Conservation (phyloP, 2,797 vertebrate genomes). For the Aulostomus chinensis region DNA sequence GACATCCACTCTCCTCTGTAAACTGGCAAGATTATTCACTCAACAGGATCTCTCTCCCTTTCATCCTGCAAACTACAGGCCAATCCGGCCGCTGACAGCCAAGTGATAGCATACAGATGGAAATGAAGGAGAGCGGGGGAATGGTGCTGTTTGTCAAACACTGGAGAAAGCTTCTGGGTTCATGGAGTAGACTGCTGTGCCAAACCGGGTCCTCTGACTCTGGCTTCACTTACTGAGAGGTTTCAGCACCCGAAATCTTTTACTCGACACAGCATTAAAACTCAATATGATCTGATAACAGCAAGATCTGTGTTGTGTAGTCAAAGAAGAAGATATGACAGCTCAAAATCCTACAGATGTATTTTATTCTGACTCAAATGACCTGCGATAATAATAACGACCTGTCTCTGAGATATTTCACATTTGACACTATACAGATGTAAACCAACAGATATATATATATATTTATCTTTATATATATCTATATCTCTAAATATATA, state of each 20-base stretch:
- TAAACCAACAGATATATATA: too few relatives aligned
- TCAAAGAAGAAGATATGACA: too few relatives aligned
- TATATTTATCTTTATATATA: neutral
- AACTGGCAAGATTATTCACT: conserved; percentile 85
- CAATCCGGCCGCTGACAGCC: conserved; percentile 80
- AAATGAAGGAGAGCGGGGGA: conserved; percentile 72
- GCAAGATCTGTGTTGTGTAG: too few relatives aligned
- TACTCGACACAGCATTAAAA: conserved; percentile 19
- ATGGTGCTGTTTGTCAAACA: conserved; percentile 73
- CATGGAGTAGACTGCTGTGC: conserved; percentile 44
- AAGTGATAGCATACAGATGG: conserved; percentile 84
- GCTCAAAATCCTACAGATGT: too few relatives aligned
- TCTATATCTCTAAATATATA: neutral
- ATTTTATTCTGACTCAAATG: too few relatives aligned
- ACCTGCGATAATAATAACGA: too few relatives aligned
- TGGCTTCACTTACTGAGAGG: conserved; percentile 38
- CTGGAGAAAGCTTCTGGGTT: conserved; percentile 62
- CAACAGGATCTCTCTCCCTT: conserved; percentile 83
- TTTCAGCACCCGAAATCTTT: conserved; percentile 39
- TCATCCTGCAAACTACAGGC: conserved; percentile 81
- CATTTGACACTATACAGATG: too few relatives aligned
- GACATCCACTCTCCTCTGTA: conserved; percentile 82
- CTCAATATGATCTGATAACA: conserved; percentile 35
- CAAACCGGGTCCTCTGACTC: conserved; percentile 46
- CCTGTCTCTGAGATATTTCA: too few relatives aligned